Conservation (phyloP, 2,113 vertebrate species). For the Leuciscus idus region DNA sequence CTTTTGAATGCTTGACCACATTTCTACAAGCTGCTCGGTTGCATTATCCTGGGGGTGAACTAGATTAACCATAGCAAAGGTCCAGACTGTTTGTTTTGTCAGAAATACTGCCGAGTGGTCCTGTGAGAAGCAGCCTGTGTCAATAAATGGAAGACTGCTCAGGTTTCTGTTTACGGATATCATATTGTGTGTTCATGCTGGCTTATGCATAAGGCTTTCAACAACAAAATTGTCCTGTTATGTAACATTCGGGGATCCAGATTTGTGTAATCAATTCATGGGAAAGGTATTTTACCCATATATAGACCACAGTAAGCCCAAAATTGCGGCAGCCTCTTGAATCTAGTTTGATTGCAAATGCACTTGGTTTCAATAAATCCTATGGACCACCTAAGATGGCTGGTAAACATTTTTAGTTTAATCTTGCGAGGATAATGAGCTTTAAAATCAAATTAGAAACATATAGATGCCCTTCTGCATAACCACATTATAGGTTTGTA, state of each 20-base stretch:
- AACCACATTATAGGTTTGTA: conserved; percentile 33
- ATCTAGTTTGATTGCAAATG: conserved; percentile 42
- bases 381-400: conserved; percentile 53
- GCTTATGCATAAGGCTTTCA: conserved; percentile 51
- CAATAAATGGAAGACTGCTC: conserved; percentile 53
- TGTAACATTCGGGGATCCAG: conserved; percentile 58
- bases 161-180: conserved; percentile 52
- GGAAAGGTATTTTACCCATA: conserved; percentile 58
- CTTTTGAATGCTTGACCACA: conserved; percentile 31
- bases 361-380: conserved; percentile 53
- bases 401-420: conserved; percentile 36
- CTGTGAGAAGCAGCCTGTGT: conserved; percentile 49
- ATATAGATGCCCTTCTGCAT: conserved; percentile 42
- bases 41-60: not conserved
- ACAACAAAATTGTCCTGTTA: conserved; percentile 54
- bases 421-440: conserved; percentile 44
- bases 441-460: conserved; percentile 48
- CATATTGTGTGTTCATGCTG: conserved; percentile 51
- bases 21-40: not conserved
- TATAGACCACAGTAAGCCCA: conserved; percentile 51
- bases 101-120: conserved; percentile 9
- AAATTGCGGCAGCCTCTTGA: conserved; percentile 28
- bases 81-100: not conserved
- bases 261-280: conserved; percentile 49
- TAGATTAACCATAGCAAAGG: conserved; percentile 1